Evolutionary conservation across 35 echinoderm and acorn worm genomes (phyloP).

Genomic region (Amphiura filiformis): DNA sequence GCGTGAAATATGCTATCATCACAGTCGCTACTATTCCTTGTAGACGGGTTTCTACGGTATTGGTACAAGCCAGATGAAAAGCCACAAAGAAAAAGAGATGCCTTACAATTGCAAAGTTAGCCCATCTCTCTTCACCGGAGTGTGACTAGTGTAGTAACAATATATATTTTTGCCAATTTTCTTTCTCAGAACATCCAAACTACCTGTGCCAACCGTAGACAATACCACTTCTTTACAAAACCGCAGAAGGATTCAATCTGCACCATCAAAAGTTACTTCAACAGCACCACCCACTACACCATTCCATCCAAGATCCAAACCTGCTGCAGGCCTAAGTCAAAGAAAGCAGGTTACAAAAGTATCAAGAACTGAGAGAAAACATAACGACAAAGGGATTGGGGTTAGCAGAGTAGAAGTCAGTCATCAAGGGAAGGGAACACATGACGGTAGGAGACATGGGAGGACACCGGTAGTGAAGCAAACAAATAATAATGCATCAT

Average conservation of each 20-base stretch:
- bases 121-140: too few species aligned
- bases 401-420: neutral
- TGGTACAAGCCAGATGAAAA: too few species aligned
- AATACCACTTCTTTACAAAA: neutral
- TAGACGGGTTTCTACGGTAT: too few species aligned
- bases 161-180: neutral
- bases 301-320: slow-evolving; percentile 2
- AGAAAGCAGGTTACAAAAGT: neutral
- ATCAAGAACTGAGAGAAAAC: neutral
- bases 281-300: neutral
- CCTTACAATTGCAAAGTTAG: too few species aligned
- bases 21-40: too few species aligned
- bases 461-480: neutral
- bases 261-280: slow-evolving; percentile 28
- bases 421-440: neutral
- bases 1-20: too few species aligned
- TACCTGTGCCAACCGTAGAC: slow-evolving; percentile 40
- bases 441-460: neutral
- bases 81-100: too few species aligned
- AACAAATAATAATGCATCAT: neutral
- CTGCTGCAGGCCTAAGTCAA: neutral
- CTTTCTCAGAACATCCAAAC: slow-evolving; percentile 42
- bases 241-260: slow-evolving; percentile 44
- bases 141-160: too few species aligned
- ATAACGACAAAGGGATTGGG: neutral